Conservation (phyloP, 2,888 invertebrate species). For the Sarcophaga subvicina region DNA sequence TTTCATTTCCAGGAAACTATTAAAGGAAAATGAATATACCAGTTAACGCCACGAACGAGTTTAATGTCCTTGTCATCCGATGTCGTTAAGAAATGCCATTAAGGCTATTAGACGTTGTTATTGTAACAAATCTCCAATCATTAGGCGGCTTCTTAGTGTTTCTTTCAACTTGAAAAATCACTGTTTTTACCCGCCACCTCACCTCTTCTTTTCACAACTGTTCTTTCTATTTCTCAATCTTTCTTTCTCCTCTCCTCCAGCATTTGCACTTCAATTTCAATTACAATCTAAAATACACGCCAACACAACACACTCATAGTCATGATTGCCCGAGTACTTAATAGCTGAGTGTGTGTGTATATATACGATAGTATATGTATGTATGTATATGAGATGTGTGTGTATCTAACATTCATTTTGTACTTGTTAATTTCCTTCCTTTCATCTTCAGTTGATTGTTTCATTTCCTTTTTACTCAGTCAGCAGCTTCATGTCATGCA, state of each 20-base stretch:
- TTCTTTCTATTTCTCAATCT: background rate
- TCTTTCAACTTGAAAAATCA: conserved; percentile 18
- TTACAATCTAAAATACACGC: conserved; percentile 20
- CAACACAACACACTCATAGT: background rate
- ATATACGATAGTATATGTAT: background rate
- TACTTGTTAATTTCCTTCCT: conserved; percentile 63
- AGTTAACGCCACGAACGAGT: background rate
- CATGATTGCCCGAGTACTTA: background rate
- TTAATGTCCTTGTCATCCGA: background rate
- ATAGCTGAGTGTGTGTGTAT: background rate
- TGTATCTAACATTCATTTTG: conserved; percentile 39
- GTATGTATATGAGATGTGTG: background rate
- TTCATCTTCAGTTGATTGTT: conserved; percentile 66
- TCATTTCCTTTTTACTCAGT: conserved; percentile 60
- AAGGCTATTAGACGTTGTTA: background rate
- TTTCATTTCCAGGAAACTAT: background rate
- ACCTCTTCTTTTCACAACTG: too few species aligned
- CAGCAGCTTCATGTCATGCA: conserved; percentile 39
- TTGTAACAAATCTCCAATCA: conserved; percentile 29
- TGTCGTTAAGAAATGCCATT: background rate
- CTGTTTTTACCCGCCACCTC: background rate
- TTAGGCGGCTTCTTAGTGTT: conserved; percentile 18
- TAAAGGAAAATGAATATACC: background rate
- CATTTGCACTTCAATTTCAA: conserved; percentile 38
- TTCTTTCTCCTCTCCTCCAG: background rate